Base-by-base conservation (phyloP, 2,888 invertebrate species). In the Opisthograptis luteolata region DNA sequence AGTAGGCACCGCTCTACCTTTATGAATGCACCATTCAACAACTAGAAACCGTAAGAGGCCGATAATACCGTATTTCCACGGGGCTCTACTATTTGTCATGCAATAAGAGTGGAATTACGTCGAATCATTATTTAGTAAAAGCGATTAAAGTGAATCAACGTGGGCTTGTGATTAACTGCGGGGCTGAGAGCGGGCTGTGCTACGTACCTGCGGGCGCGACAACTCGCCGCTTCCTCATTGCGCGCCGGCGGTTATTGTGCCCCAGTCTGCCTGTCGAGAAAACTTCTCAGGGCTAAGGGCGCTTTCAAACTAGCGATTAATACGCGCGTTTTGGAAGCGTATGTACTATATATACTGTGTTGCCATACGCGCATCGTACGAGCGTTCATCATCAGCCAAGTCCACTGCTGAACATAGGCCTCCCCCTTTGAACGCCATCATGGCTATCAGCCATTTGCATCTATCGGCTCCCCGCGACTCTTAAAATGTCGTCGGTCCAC, bases 191-290 rank as follows among this genome's bases (percentile, higher is more conserved):
- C 55, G 43, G 15, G 31, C 36, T 14, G 31, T 12, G 56, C 27
- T 58, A 53, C 59, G 62, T 66, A 68, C 75, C 64, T 62, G 68
- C 77, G 68, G 76, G 76, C 80, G 76, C 81, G 81, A 81, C 81
- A 76, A 71, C 64, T 73, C 71, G 65, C 68, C 75, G 77, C 83
- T 84, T 84, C 84, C 84, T 84, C 73, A 81, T 82, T 79, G 81
- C 57, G 63, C 68, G 63, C 63, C 62, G 63, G 72, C 75, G 76
- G 79, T 74, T 74, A 73, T 69, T 72, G 66, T 68, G 66, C 68
- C 60, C 58, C 36, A 47, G 48, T 39, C 24, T 19, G 24, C 31
- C 35, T 52, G 44, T 28, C 28, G 14, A 40, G 28, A 27, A 15
- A 27, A 32, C 27, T 37, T 55, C 28, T 42, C 17, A 51, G 48